These are phyloP conservation scores for Corythornis madagascariensis DNA, from an alignment of 2,113 vertebrate species.

Conservation along the genomic window DNA sequence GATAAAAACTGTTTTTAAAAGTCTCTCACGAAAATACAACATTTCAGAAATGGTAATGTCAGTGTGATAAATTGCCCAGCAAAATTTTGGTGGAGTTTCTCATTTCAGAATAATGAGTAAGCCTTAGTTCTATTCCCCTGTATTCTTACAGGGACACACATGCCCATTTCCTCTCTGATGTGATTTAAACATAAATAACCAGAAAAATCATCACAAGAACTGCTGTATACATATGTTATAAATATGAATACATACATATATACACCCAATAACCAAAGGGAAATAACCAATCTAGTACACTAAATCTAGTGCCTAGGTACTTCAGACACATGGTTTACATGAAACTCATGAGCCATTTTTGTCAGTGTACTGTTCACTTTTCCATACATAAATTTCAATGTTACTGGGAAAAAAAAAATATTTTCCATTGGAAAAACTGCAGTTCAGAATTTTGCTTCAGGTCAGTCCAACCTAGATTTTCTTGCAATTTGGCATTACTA, in stretches of 20 bases:
- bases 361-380: background rate
- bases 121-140: background rate
- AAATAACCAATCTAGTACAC: background rate
- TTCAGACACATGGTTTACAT: background rate
- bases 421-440: background rate
- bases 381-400: background rate
- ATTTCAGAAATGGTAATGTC: constrained; percentile 46
- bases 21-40: constrained; percentile 15
- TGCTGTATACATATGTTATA: background rate
- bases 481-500: background rate
- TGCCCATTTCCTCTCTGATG: background rate
- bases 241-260: background rate
- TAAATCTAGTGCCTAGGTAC: background rate
- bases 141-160: background rate
- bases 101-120: constrained; percentile 20
- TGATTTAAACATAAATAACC: background rate
- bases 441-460: constrained; percentile 20
- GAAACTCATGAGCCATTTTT: background rate
- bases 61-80: constrained; percentile 48
- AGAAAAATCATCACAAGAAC: background rate
- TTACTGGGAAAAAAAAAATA: background rate
- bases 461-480: background rate
- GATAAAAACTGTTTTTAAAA: constrained; percentile 53
- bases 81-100: constrained; percentile 33
- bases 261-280: background rate